Evolutionary conservation across 2,113 vertebrate species (phyloP).

Genomic region (Hippocampus barbouri): DNA sequence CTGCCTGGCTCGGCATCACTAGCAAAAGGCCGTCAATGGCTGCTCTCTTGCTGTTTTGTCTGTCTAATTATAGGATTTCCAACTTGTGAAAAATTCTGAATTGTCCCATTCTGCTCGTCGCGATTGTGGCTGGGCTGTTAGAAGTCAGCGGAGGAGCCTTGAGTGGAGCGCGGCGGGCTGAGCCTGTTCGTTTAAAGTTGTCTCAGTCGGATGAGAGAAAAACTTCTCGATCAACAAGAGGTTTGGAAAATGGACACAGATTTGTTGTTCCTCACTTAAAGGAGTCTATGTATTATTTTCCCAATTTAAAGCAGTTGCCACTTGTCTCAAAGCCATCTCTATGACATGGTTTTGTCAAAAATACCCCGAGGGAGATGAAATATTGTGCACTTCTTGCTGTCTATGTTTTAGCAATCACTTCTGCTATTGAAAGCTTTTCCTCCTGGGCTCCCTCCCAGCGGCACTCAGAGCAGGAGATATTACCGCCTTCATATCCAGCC

Average conservation of each 20-base stretch:
- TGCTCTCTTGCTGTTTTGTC: constrained; percentile 60
- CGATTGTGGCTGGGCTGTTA: constrained; percentile 21
- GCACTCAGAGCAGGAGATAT: too few species aligned
- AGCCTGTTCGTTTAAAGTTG: constrained; percentile 65
- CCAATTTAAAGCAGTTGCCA: too few species aligned
- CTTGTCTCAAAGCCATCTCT: too few species aligned
- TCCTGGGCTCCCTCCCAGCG: too few species aligned
- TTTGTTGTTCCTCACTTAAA: neutral
- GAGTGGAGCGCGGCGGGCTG: constrained; percentile 49
- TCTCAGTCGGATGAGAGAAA: constrained; percentile 49
- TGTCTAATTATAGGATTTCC: constrained; percentile 68
- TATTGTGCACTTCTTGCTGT: too few species aligned
- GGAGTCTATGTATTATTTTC: too few species aligned
- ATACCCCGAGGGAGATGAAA: too few species aligned
- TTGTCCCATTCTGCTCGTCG: constrained; percentile 47
- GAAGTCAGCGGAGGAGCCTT: constrained; percentile 43
- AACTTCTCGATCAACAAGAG: constrained; percentile 41
- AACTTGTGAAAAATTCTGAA: constrained; percentile 59
- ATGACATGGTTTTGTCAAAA: too few species aligned
- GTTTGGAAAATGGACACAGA: constrained; percentile 25
- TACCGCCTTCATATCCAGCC: too few species aligned
- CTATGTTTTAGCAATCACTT: too few species aligned
- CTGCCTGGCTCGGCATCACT: constrained; percentile 49
- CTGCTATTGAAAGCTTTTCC: too few species aligned
- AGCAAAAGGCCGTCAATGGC: constrained; percentile 67